Evolutionary conservation across 1,140 invertebrate species (phyloP).

Genomic region (Pseudomyrmex pallidus): DNA sequence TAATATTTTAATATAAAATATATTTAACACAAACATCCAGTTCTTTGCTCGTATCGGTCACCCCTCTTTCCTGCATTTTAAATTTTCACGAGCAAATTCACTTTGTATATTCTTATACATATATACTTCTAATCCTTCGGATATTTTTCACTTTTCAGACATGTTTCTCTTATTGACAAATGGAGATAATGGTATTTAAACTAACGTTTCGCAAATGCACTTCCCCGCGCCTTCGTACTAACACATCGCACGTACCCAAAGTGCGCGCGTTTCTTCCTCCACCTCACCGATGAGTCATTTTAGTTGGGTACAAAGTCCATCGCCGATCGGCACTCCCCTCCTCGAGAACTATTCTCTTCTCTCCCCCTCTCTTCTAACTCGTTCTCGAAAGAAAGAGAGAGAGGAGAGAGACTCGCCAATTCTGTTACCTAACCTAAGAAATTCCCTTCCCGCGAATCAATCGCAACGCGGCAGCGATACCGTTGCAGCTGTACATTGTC

Average conservation of each 20-base stretch:
- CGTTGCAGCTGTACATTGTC: conserved; percentile 8
- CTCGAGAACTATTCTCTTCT: background rate
- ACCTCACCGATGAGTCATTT: conserved; percentile 38
- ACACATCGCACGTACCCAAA: conserved; percentile 30
- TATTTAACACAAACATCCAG: no score
- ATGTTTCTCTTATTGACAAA: no score
- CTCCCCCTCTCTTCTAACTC: background rate
- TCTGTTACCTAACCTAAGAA: conserved; percentile 38
- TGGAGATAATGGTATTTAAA: conserved; percentile 22
- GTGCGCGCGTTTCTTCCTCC: conserved; percentile 3
- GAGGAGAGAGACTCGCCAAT: background rate
- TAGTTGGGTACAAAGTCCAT: conserved; percentile 53
- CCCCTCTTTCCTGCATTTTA: no score
- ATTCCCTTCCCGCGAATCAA: background rate
- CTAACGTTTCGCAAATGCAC: background rate
- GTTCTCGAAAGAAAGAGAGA: background rate
- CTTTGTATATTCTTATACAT: no score
- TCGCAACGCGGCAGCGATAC: background rate
- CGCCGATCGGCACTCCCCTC: background rate
- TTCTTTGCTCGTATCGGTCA: no score
- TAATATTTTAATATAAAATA: no score
- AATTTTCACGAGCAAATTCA: no score
- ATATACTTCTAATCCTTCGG: no score
- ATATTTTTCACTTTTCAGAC: no score
- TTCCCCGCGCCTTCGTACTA: conserved; percentile 6